Evolutionary conservation across 2,797 vertebrate species (phyloP), one percentile per base, ranked within the genome.

Genomic region (Tokudaia tokunoshimensis): DNA sequence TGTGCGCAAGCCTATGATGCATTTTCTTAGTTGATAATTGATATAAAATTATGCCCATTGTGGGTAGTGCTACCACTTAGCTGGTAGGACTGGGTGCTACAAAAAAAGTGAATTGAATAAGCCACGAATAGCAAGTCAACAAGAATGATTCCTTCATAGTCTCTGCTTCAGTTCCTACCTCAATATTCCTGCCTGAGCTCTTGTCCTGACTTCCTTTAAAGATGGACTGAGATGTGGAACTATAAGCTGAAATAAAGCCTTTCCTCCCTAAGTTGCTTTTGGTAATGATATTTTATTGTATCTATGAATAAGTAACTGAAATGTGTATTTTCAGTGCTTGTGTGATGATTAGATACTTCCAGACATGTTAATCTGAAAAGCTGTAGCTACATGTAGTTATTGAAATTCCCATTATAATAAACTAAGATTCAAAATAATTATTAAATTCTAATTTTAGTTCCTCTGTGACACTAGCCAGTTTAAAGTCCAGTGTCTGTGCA

Each of bases 361-460:
- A 81, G n/a, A 65, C 31, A 61, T 52, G 19, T 6, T 88, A 5
- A 50, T 83, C 0, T 65, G 17, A 55, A 61, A 63, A 80, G 3
- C 24, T 55, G 12, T 63, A 50, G 24, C 65, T 34, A 44, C 37
- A 24, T n/a, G 14, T 79, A 34, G 13, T 52, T 44, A 61, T 22
- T 96, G 3, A 88, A 91, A 88, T 57, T 94, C 3, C 87, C 76
- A 75, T 78, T 37, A 26, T 75, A 88, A 81, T 79, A 94, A 92
- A 80, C 78, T 61, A 52, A 84, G 34, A 80, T 37, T 92, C 24
- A 22, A 12, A 59, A 37, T 67, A 29, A 26, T 50, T 89, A 74
- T 26, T 47, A 81, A 59, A 59, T 84, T 24, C 31, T 13, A 88
- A 82, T 52, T 65, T 78, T n/a, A 72, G 29, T n/a, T 91, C 15